phyloP scores from a whole-genome alignment of 2,113 vertebrate genomes.

The Oncorhynchus tshawytscha region DNA sequence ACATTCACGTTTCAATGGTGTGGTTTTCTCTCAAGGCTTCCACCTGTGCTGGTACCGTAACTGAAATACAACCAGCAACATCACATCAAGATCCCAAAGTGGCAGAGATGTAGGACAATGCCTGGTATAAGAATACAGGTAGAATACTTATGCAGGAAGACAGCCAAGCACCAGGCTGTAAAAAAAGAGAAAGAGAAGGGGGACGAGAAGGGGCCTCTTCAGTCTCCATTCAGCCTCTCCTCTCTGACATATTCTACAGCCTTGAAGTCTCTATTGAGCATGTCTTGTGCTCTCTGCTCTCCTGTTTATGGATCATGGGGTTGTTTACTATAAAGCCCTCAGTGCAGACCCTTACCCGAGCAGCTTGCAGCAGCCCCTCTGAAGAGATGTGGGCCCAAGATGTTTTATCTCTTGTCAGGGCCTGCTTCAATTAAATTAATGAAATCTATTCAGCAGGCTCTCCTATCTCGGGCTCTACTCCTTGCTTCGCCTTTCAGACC shows the following conservation, averaged over 20 bases:
- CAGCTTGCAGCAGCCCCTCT: slow-evolving; percentile 69
- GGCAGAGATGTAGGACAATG: slow-evolving; percentile 55
- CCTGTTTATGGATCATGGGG: slow-evolving; percentile 84
- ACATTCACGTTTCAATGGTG: slow-evolving; percentile 50
- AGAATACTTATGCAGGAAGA: slow-evolving; percentile 66
- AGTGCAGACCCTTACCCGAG: too few species aligned
- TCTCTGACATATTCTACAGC: slow-evolving; percentile 81
- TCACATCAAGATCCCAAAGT: slow-evolving; percentile 56
- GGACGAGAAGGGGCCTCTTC: slow-evolving; percentile 71
- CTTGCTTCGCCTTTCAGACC: slow-evolving; percentile 84
- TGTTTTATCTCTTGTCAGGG: slow-evolving; percentile 98
- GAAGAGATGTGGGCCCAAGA: slow-evolving; percentile 88
- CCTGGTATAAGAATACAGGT: slow-evolving; percentile 58
- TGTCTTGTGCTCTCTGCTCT: slow-evolving; percentile 73
- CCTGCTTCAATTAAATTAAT: slow-evolving; percentile 99
- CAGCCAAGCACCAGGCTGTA: not conserved
- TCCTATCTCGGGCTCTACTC: slow-evolving; percentile 51
- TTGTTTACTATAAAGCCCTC: slow-evolving; percentile 87
- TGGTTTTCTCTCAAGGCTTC: slow-evolving; percentile 53
- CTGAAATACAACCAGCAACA: slow-evolving; percentile 70
- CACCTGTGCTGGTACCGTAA: slow-evolving; percentile 60
- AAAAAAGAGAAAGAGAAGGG: not conserved
- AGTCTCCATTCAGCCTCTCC: slow-evolving; percentile 78
- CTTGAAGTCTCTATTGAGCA: slow-evolving; percentile 85
- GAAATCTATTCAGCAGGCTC: slow-evolving; percentile 89